Evolutionary conservation across 2,888 invertebrate species (phyloP), one percentile per base, ranked within the genome.

Genomic region (Iphiclides podalirius): DNA sequence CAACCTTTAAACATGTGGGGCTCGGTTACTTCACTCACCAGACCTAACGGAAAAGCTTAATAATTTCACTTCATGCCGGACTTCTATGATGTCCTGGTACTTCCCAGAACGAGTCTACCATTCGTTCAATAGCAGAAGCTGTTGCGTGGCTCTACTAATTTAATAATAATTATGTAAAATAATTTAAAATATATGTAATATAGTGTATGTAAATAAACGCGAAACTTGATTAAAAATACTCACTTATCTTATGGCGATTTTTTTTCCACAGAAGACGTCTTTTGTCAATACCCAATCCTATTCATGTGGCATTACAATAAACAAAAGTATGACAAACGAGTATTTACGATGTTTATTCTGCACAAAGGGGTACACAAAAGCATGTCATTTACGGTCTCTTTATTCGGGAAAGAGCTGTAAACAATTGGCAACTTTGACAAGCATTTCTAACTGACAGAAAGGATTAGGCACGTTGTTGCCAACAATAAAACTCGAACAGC

Each of bases 401-500:
- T 79, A 74, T 78, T 72, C 72, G 68, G 60, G 68, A 79, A 75
- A 72, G 67, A 75, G 63, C 61, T 71, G 64, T 77, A 81, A 79
- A 87, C 85, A 86, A 85, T 85, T 81, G 79, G 70, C 68, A 75
- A 78, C 72, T 74, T 80, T 82, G 86, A 86, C 87, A 83, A 70
- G 69, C 79, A 67, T 79, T 74, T 73, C 72, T 61, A 76, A 70
- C 66, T 70, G 66, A 77, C 82, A 79, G 76, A 81, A 86, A 83
- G 87, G 87, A 84, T 87, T 83, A 81, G 65, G 67, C 65, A 52
- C 61, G 45, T 54, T 48, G 41, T 53, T 45, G 49, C 52, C 34
- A 43, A 53, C 62, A 61, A 62, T 15, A 46, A 57, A 57, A 59
- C 37, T 35, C 55, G 60, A 55, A 39, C 55, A 6, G 17, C 37